Conservation (phyloP, 1,140 invertebrate genomes). For the Leptinotarsa texana region DNA sequence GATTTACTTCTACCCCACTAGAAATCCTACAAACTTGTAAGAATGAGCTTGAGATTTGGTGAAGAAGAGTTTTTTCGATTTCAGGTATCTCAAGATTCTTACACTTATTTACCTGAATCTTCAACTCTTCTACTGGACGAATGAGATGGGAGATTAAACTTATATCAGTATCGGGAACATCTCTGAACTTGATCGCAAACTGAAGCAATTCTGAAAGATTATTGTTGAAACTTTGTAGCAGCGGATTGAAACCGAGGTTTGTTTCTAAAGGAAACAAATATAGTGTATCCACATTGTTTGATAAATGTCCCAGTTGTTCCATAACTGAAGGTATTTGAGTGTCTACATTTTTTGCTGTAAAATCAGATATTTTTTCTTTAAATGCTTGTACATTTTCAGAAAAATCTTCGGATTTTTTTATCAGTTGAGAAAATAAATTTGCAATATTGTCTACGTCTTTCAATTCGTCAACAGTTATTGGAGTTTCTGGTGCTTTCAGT, state of each 20-base stretch:
- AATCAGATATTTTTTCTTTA: slow-evolving; percentile 31
- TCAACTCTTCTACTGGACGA: slow-evolving; percentile 42
- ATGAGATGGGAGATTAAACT: slow-evolving; percentile 43
- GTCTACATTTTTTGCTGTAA: slow-evolving; percentile 33
- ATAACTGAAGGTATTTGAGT: slow-evolving; percentile 26
- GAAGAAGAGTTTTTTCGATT: slow-evolving; percentile 43
- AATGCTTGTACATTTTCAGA: slow-evolving; percentile 41
- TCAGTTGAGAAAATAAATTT: neutral
- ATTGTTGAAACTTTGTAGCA: too few relatives aligned
- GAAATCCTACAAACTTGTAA: slow-evolving; percentile 30
- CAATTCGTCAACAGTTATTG: neutral
- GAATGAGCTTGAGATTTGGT: slow-evolving; percentile 42
- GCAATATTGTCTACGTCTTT: neutral
- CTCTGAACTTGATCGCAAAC: slow-evolving; percentile 43
- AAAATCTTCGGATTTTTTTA: neutral
- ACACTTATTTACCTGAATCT: slow-evolving; percentile 39
- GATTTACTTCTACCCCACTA: slow-evolving; percentile 26
- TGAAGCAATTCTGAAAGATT: slow-evolving; percentile 34
- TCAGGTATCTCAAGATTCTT: slow-evolving; percentile 38
- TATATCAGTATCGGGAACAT: slow-evolving; percentile 43
- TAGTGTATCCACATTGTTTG: slow-evolving; percentile 37
- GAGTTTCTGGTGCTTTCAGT: neutral
- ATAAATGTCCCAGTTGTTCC: slow-evolving; percentile 39
- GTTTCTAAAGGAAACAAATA: slow-evolving; percentile 41
- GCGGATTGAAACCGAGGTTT: neutral